Evolutionary conservation across 2,888 invertebrate genomes (phyloP), one percentile per base, ranked within the genome.

Genomic region (Macrosoma leucophasiata): DNA sequence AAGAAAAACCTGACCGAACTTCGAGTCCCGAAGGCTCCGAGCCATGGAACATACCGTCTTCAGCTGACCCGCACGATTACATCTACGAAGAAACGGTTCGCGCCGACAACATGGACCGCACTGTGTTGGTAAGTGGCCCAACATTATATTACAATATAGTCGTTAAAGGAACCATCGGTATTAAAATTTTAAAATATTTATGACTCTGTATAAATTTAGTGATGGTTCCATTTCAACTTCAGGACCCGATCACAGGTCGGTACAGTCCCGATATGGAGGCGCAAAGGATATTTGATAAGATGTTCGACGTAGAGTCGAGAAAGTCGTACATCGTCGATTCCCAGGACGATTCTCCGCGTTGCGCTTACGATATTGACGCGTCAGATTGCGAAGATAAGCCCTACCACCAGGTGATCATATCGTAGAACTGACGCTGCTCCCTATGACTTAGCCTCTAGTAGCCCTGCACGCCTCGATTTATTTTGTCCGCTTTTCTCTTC

Each of bases 261-360:
- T 85, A 84, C 82, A 85, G 84, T 75, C 85, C 84, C 64, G 84
- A 84, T 74, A 72, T 82, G 74, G 84, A 84, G 65, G 84, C 84
- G 58, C 82, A 84, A 70, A 72, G 84, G 76, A 84, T 85, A 55
- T 85, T 84, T 74, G 84, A 85, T 81, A 85, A 85, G 79, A 85
- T 85, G 84, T 85, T 85, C 72, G 84, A 84, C 66, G 76, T 79
- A 49, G 84, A 84, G 58, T 65, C 76, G 59, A 85, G 82, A 78
- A 78, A 72, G 60, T 69, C 69, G 46, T 78, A 69, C 67, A 65
- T 73, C 62, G 63, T 70, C 56, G 73, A 74, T 73, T 63, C 71
- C 39, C 73, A 70, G 55, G 72, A 71, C 57, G 73, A 74, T 62
- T 75, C 81, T 58, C 75, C 81, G 62, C 78, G 77, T 53, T 78